Evolutionary conservation across 2,888 invertebrate species (phyloP).

Genomic region (Arge pagana): DNA sequence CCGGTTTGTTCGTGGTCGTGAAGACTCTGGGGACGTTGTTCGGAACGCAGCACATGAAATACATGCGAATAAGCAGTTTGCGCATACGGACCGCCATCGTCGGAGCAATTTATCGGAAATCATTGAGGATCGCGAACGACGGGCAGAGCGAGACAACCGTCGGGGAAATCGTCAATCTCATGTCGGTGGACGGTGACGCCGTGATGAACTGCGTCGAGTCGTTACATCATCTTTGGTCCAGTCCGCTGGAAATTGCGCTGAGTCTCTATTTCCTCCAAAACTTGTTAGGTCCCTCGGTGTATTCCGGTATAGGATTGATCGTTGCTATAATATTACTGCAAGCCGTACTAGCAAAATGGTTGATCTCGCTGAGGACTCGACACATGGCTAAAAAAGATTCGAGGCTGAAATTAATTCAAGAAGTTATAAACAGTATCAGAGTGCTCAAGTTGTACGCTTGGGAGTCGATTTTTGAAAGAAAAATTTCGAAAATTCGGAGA

Average conservation of each 20-base stretch:
- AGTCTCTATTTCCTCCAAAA: constrained; percentile 86
- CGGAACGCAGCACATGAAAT: constrained; percentile 88
- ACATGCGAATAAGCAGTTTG: constrained; percentile 89
- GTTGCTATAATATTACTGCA: constrained; percentile 90
- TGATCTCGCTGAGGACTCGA: constrained; percentile 78
- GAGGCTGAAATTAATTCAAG: constrained; percentile 91
- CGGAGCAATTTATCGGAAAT: constrained; percentile 89
- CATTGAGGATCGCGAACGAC: constrained; percentile 77
- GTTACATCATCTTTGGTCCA: constrained; percentile 89
- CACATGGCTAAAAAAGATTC: constrained; percentile 96
- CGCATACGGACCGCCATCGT: constrained; percentile 86
- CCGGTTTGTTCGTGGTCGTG: constrained; percentile 72
- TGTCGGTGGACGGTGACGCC: constrained; percentile 90
- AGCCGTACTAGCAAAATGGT: constrained; percentile 80
- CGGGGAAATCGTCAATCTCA: constrained; percentile 90
- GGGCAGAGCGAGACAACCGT: constrained; percentile 83
- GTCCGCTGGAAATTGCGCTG: constrained; percentile 84
- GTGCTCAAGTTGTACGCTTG: constrained; percentile 93
- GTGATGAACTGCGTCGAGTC: constrained; percentile 85
- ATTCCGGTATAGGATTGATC: constrained; percentile 94
- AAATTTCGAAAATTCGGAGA: constrained; percentile 83
- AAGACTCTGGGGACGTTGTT: constrained; percentile 82
- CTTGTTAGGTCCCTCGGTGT: constrained; percentile 80
- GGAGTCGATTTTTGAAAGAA: constrained; percentile 91
- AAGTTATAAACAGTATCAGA: constrained; percentile 91